Percentiles rank a stretch among this genome's conserved stretches.
These are phyloP conservation scores for Motacilla tschutschensis DNA, from an alignment of 2,113 vertebrate genomes.

Conservation along the genomic window DNA sequence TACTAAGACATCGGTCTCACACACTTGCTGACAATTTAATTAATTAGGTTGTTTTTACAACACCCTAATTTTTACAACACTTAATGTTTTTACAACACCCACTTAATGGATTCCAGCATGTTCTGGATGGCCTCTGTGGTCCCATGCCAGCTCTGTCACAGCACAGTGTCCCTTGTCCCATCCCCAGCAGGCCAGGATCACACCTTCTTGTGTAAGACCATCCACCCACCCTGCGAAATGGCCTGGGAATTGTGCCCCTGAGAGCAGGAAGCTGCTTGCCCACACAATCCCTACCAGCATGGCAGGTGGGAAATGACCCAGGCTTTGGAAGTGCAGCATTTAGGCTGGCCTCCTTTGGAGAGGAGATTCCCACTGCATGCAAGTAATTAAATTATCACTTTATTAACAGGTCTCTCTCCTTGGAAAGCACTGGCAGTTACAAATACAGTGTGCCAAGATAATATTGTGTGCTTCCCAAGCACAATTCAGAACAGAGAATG, in stretches of 20 bases:
- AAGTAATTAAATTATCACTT: not conserved
- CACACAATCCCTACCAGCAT: not conserved
- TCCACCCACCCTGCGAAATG: not conserved
- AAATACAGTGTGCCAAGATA: not conserved
- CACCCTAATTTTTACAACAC: too few species aligned
- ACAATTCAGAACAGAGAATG: not conserved
- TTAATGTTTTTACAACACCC: not conserved
- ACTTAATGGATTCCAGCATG: not conserved
- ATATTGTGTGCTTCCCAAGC: not conserved
- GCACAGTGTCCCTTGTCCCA: not conserved
- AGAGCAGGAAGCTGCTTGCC: not conserved
- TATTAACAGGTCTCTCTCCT: not conserved
- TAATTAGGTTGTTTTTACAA: constrained; percentile 7
- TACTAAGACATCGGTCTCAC: not conserved
- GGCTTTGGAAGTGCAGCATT: not conserved
- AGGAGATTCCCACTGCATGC: not conserved
- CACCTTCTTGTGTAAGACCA: not conserved
- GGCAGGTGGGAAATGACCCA: not conserved
- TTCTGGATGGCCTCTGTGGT: not conserved
- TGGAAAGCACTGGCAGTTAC: not conserved
- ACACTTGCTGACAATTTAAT: not conserved
- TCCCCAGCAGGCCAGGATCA: not conserved
- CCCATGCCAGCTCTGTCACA: not conserved
- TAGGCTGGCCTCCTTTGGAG: not conserved
- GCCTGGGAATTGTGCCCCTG: not conserved